Conservation (phyloP, 2,113 vertebrate genomes). For the Anolis sagrei region DNA sequence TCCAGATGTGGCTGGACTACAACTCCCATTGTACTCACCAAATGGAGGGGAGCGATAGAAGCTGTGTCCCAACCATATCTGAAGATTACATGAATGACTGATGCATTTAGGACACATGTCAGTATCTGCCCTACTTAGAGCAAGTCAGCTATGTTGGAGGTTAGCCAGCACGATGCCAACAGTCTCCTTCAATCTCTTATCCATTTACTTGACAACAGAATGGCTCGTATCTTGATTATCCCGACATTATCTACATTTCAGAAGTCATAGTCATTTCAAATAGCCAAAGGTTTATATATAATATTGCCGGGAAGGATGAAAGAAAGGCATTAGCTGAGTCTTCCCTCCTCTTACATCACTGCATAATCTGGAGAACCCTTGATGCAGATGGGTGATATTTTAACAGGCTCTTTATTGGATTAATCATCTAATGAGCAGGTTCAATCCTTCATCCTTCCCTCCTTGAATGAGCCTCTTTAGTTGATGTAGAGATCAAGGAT, state of each 20-base stretch:
- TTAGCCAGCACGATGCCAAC: neutral
- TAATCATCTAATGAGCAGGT: too few relatives aligned
- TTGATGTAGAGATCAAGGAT: too few relatives aligned
- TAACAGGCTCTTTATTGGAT: too few relatives aligned
- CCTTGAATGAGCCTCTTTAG: too few relatives aligned
- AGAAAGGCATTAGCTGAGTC: neutral
- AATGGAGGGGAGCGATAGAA: neutral
- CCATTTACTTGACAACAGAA: neutral
- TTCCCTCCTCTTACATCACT: neutral
- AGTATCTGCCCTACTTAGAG: neutral
- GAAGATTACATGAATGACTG: neutral
- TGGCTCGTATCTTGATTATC: neutral
- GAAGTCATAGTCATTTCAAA: neutral
- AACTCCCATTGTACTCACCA: neutral
- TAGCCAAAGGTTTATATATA: neutral
- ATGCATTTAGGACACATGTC: neutral
- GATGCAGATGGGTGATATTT: neutral
- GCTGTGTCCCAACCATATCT: neutral
- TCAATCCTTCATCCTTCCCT: too few relatives aligned
- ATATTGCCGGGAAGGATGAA: neutral
- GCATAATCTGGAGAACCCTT: neutral
- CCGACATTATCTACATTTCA: neutral
- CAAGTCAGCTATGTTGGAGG: too few relatives aligned
- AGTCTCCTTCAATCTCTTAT: neutral
- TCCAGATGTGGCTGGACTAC: neutral